Evolutionary conservation across 2,888 invertebrate genomes (phyloP).

Genomic region (Eristalis intricaria): DNA sequence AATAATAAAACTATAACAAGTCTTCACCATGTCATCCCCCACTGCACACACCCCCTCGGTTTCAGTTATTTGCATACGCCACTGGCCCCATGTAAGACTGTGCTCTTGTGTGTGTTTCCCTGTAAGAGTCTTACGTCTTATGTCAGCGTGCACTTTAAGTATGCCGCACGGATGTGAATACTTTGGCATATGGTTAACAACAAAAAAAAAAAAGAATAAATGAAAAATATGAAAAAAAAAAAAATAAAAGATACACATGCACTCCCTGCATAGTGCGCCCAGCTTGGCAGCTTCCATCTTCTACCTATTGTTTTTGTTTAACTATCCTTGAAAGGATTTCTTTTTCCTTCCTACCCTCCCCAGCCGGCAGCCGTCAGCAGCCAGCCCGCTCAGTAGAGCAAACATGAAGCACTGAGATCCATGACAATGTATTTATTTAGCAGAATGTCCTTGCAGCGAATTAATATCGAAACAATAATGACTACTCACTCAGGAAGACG

Average conservation of each 20-base stretch:
- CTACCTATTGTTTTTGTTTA: constrained; percentile 65
- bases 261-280: neutral
- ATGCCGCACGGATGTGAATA: constrained; percentile 63
- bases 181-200: constrained; percentile 47
- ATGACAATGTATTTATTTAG: constrained; percentile 69
- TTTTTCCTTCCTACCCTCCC: constrained; percentile 57
- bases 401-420: constrained; percentile 44
- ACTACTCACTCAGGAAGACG: constrained; percentile 57
- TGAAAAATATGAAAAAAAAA: neutral
- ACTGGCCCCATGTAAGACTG: neutral
- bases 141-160: constrained; percentile 50
- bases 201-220: neutral
- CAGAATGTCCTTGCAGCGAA: constrained; percentile 67
- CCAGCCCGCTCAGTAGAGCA: constrained; percentile 34
- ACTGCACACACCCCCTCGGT: neutral
- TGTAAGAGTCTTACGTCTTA: constrained; percentile 56
- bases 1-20: constrained; percentile 57
- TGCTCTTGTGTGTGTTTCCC: neutral
- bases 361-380: neutral
- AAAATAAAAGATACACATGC: neutral
- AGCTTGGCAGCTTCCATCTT: constrained; percentile 32
- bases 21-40: neutral
- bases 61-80: constrained; percentile 39
- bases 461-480: constrained; percentile 68
- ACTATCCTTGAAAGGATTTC: constrained; percentile 71